Percentiles rank a stretch among this genome's conserved stretches.
Conservation (phyloP, 1,140 invertebrate genomes). For the Saccostrea cuccullata region DNA sequence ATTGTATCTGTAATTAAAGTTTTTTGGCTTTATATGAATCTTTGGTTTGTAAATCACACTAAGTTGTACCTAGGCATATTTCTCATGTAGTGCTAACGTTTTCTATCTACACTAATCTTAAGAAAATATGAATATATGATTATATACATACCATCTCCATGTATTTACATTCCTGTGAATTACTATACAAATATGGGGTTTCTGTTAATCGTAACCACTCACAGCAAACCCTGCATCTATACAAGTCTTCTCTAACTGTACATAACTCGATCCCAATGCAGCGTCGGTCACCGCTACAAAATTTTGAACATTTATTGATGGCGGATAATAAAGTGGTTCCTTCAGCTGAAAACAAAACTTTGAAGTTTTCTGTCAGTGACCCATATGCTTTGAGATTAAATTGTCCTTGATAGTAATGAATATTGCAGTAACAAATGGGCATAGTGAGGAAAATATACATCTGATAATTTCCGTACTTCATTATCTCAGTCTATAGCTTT, state of each 20-base stretch:
- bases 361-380: not conserved
- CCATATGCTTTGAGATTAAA: not conserved
- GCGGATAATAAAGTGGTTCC: not conserved
- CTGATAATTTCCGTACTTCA: not conserved
- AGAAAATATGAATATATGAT: too few species aligned
- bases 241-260: not conserved
- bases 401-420: not conserved
- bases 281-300: not conserved
- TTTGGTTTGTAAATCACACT: too few species aligned
- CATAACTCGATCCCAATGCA: not conserved
- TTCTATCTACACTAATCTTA: too few species aligned
- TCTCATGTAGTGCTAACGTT: too few species aligned
- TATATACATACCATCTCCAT: not conserved
- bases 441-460: not conserved
- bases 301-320: not conserved
- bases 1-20: too few species aligned
- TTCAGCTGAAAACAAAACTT: not conserved
- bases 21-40: too few species aligned
- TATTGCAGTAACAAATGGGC: not conserved
- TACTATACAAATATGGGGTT: not conserved
- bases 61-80: too few species aligned
- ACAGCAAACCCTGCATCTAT: too few species aligned
- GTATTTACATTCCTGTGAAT: not conserved
- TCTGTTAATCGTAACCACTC: not conserved
- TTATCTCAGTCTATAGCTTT: not conserved